Conservation (phyloP, 2,888 invertebrate species). For the Trichogramma dendrolimi region DNA sequence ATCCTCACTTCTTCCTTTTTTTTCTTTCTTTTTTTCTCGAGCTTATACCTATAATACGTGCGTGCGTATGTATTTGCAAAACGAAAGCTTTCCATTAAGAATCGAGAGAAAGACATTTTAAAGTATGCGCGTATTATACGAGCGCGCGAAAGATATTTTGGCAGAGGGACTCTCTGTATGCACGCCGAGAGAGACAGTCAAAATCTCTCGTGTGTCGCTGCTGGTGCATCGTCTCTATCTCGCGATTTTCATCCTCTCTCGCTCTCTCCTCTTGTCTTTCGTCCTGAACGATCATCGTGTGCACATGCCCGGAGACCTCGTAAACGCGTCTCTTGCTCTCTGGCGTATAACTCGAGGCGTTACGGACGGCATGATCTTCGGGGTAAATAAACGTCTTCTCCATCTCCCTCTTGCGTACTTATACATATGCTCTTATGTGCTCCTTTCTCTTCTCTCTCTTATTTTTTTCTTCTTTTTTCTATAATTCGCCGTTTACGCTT, state of each 20-base stretch:
- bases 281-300: slow-evolving; percentile 41
- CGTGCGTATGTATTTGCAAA: no score
- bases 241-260: slow-evolving; percentile 22
- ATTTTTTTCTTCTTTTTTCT: not conserved
- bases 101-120: no score
- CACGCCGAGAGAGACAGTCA: slow-evolving; percentile 12
- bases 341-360: slow-evolving; percentile 48
- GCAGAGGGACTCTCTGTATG: slow-evolving; percentile 12
- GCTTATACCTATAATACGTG: no score
- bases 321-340: slow-evolving; percentile 48
- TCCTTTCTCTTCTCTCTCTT: slow-evolving; percentile 3
- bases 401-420: slow-evolving; percentile 45
- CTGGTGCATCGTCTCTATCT: slow-evolving; percentile 2
- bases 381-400: slow-evolving; percentile 52
- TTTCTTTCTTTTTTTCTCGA: no score
- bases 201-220: slow-evolving; percentile 10
- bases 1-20: no score
- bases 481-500: slow-evolving; percentile 11
- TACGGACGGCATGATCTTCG: slow-evolving; percentile 47
- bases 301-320: slow-evolving; percentile 51
- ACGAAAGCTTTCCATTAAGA: no score
- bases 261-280: slow-evolving; percentile 3
- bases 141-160: slow-evolving; percentile 24
- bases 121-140: no score
- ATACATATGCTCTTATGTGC: slow-evolving; percentile 33